Evolutionary conservation across 92 coral and sea anemone genomes (phyloP).

Genomic region (Phenganax subtilis): DNA sequence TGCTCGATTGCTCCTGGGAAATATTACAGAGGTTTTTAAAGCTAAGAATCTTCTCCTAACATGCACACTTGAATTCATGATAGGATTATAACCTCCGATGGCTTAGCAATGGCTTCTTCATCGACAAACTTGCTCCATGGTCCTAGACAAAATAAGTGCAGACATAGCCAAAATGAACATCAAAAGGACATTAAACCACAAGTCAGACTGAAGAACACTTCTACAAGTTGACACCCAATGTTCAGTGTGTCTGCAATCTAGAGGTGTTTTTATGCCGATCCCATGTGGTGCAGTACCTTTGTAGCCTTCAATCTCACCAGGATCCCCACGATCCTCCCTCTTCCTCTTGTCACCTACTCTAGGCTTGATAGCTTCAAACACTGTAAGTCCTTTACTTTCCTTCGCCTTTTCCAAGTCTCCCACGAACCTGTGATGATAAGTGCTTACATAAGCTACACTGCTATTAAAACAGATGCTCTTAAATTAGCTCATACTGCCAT

Average conservation of each 20-base stretch:
- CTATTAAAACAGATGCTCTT: not conserved
- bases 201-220: no score
- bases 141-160: conserved; percentile 39
- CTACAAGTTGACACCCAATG: not conserved
- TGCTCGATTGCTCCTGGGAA: conserved; percentile 83
- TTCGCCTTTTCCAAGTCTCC: conserved; percentile 82
- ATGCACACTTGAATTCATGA: no score
- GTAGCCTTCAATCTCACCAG: conserved; percentile 91
- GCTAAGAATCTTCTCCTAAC: not conserved
- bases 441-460: not conserved
- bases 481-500: not conserved
- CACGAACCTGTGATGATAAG: conserved; percentile 54
- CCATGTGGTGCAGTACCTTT: conserved; percentile 49
- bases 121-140: conserved; percentile 94
- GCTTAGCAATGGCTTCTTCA: conserved; percentile 83
- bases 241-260: not conserved
- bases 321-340: conserved; percentile 85
- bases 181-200: not conserved
- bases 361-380: conserved; percentile 69
- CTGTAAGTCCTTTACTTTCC: conserved; percentile 77
- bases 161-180: no score
- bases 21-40: not conserved
- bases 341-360: conserved; percentile 88
- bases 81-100: conserved; percentile 67
- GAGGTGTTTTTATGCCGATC: not conserved